Evolutionary conservation across 2,113 vertebrate genomes (phyloP).

Genomic region (Vidua macroura): DNA sequence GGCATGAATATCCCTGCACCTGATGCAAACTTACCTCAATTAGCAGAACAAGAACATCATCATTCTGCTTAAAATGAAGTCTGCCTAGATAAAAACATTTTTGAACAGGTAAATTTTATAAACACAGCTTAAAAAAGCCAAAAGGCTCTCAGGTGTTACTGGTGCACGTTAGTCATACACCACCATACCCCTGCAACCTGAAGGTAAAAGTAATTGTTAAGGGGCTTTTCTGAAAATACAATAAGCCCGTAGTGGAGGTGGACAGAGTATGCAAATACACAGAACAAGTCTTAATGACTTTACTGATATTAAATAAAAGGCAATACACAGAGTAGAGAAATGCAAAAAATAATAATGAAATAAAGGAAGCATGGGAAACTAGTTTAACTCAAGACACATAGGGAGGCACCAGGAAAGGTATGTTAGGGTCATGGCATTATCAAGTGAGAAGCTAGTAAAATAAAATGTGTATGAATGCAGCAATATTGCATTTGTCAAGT

Average conservation of each 20-base stretch:
- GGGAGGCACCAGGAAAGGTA: not conserved
- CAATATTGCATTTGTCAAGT: not conserved
- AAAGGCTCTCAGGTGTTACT: not conserved
- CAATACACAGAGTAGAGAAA: not conserved
- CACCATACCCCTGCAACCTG: not conserved
- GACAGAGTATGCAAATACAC: not conserved
- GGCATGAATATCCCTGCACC: not conserved
- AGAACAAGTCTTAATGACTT: not conserved
- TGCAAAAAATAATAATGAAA: not conserved
- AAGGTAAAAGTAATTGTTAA: not conserved
- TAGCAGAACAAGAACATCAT: not conserved
- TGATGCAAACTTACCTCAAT: not conserved
- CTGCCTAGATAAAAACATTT: not conserved
- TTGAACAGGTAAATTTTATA: not conserved
- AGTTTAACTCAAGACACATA: not conserved
- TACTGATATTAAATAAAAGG: not conserved
- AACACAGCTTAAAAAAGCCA: not conserved
- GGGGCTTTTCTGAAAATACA: not conserved
- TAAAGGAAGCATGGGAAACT: fast-evolving
- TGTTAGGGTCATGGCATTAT: not conserved
- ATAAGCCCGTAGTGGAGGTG: not conserved
- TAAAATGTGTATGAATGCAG: not conserved
- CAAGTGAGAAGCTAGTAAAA: not conserved
- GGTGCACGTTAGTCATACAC: not conserved
- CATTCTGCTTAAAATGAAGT: not conserved